Conservation (phyloP, 2,113 vertebrate species). For the Mus pahari region DNA sequence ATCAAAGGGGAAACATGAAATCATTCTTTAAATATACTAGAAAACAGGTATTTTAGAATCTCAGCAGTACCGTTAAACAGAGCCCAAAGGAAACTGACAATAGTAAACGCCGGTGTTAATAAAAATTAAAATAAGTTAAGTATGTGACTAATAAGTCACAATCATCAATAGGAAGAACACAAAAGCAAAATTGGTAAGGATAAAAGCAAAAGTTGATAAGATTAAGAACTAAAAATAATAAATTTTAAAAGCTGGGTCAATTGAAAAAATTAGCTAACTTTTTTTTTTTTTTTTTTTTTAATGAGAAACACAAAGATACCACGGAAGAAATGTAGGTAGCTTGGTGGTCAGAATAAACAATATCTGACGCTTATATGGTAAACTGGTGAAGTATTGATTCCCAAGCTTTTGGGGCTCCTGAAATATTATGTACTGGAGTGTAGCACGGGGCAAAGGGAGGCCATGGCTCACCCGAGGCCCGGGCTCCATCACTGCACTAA, state of each 20-base stretch:
- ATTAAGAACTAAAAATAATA: background rate
- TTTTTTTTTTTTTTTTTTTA: background rate
- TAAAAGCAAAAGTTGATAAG: slow-evolving; percentile 23
- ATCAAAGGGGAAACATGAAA: slow-evolving; percentile 54
- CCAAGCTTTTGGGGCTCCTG: background rate
- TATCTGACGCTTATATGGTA: background rate
- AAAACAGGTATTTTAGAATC: background rate
- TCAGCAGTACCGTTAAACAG: background rate
- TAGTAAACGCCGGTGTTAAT: slow-evolving; percentile 8
- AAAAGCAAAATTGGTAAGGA: background rate
- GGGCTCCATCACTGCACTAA: background rate
- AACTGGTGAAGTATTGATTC: background rate
- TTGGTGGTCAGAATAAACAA: background rate
- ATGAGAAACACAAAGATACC: background rate
- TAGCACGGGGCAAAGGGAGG: no score
- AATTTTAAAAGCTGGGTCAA: background rate
- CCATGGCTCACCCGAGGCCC: background rate
- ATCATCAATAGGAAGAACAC: background rate
- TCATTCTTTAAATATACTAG: slow-evolving; percentile 26
- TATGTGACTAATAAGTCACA: background rate
- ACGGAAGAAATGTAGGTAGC: background rate
- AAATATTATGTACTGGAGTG: background rate
- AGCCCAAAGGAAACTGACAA: background rate
- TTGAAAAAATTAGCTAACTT: background rate
- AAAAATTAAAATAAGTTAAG: slow-evolving; percentile 36